Evolutionary conservation across 2,888 invertebrate genomes (phyloP), one percentile per base, ranked within the genome.

Genomic region (Ornithoptera alexandrae): DNA sequence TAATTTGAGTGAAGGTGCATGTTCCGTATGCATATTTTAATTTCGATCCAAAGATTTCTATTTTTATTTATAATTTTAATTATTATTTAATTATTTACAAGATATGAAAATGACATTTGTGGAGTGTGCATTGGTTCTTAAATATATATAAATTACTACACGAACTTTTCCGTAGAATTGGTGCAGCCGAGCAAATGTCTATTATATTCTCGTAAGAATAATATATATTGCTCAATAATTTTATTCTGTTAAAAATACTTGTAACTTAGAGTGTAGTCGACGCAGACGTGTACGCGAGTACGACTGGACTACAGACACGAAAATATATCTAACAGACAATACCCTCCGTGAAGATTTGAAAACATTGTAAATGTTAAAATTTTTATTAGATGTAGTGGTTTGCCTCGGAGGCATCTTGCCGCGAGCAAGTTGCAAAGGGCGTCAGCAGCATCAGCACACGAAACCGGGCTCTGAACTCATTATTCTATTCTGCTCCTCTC

Each of bases 151-250:
- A 30, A 30, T 30, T 87, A 87, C 84, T 84, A 50, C 50, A 50
- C 83, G 81, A 85, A 84, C 84, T 86, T 86, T 88, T 89, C 87
- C 78, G 88, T 91, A 89, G 89, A 89, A 87, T 90, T 90, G 90
- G 91, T 90, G 91, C 92, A 92, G 89, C 90, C 87, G 91, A 90
- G 92, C 90, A 91, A 90, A 89, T 89, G 90, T 92, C 90, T 91
- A 90, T 87, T 88, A 88, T 90, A 90, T 92, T 91, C 91, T 89
- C 85, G 84, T 89, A 88, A 77, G 90, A 87, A 90, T 68, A 68
- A 53, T 68, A 69, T 91, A 88, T 90, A 89, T 92, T 92, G 92
- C 92, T 92, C 92, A 92, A 92, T 91, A 86, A 88, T 90, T 90
- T 91, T 87, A 87, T 89, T 91, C 88, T 87, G 90, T 92, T 92